These are phyloP conservation scores for Acrobasis suavella DNA, from an alignment of 2,888 invertebrate genomes.

Conservation along the genomic window DNA sequence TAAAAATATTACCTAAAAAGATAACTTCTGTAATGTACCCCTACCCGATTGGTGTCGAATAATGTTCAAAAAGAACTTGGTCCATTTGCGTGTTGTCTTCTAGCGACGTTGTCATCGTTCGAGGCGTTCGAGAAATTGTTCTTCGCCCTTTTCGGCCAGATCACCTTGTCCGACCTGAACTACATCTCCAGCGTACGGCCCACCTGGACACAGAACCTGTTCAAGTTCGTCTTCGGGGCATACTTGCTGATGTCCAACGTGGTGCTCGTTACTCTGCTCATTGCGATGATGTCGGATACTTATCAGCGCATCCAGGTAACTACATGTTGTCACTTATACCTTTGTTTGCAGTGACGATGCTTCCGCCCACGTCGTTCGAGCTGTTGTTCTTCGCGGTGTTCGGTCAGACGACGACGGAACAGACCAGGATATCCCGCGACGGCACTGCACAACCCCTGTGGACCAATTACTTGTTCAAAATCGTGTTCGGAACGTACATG, in stretches of 20 bases:
- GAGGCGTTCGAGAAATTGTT: constrained; percentile 98
- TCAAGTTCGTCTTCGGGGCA: constrained; percentile 96
- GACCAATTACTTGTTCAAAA: constrained; percentile 94
- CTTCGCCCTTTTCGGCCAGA: constrained; percentile 98
- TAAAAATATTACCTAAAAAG: too few relatives aligned
- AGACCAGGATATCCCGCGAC: constrained; percentile 86
- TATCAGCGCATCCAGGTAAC: constrained; percentile 99
- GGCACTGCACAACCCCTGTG: constrained; percentile 88
- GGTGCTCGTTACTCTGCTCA: constrained; percentile 98
- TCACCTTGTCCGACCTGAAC: constrained; percentile 92
- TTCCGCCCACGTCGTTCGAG: constrained; percentile 96
- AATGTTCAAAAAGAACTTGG: constrained; percentile 56
- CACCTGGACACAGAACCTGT: constrained; percentile 92
- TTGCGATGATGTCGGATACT: constrained; percentile 99
- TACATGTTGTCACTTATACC: constrained; percentile 62
- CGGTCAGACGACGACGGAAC: constrained; percentile 93
- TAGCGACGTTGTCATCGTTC: constrained; percentile 93
- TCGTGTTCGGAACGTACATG: constrained; percentile 97
- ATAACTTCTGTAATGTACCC: constrained; percentile 53
- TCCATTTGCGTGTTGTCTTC: constrained; percentile 77
- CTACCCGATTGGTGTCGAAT: constrained; percentile 42
- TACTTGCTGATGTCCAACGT: constrained; percentile 99
- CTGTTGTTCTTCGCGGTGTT: constrained; percentile 99
- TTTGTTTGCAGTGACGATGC: constrained; percentile 93
- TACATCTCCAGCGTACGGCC: constrained; percentile 87